Percentiles rank a stretch among this genome's conserved stretches.
Conservation (phyloP, 2,113 vertebrate genomes). For the Apodemus sylvaticus region DNA sequence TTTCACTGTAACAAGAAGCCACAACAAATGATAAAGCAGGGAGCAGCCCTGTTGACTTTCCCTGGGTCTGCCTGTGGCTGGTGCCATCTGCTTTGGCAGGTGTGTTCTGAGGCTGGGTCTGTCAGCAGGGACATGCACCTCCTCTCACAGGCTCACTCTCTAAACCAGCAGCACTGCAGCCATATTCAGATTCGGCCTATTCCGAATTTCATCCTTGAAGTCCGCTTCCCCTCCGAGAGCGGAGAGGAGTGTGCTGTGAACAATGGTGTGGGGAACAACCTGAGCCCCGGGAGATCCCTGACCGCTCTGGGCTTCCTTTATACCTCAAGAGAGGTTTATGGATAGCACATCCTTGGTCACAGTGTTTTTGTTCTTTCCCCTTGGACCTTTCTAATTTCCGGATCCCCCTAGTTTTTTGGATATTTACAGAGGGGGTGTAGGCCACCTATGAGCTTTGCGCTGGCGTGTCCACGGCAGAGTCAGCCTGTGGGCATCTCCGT, state of each 20-base stretch:
- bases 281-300: rapidly evolving
- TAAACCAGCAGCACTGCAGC: too few relatives aligned
- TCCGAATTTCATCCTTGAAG: rapidly evolving
- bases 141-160: too few relatives aligned
- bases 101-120: not conserved
- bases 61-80: rapidly evolving
- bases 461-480: not conserved
- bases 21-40: not conserved
- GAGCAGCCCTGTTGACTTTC: rapidly evolving
- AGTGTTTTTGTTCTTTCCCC: not conserved
- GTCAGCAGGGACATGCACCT: rapidly evolving
- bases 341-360: not conserved
- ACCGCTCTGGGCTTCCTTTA: not conserved
- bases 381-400: not conserved
- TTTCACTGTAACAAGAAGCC: not conserved
- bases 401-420: not conserved
- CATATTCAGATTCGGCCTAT: rapidly evolving
- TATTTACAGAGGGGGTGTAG: rapidly evolving
- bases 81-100: not conserved
- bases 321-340: not conserved
- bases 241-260: not conserved
- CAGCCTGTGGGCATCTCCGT: not conserved
- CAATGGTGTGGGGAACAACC: rapidly evolving
- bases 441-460: rapidly evolving
- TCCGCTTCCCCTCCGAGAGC: too few relatives aligned